Conservation (phyloP, 2,888 invertebrate genomes). For the Drosophila putrida region DNA sequence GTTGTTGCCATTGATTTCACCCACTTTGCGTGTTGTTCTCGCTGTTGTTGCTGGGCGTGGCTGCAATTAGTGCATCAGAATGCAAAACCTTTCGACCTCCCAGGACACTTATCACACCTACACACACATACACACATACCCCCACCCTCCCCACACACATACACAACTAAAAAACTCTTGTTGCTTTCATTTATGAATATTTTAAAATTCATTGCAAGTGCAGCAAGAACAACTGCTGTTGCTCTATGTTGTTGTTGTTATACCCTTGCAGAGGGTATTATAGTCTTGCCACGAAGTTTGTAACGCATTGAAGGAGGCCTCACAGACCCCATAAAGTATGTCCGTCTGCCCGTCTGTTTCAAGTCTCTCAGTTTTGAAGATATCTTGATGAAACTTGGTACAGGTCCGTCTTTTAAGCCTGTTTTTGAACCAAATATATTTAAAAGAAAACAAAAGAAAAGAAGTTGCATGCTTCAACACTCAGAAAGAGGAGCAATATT, state of each 20-base stretch:
- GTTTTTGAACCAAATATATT: no score
- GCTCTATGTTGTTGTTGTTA: constrained; percentile 27
- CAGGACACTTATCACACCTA: constrained; percentile 36
- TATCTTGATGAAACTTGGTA: no score
- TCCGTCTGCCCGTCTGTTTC: no score
- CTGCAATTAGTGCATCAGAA: constrained; percentile 75
- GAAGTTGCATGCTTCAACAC: no score
- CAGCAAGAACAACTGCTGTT: constrained; percentile 17
- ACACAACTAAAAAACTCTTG: constrained; percentile 40
- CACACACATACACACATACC: constrained; percentile 16
- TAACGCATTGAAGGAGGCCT: no score
- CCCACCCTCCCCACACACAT: constrained; percentile 10
- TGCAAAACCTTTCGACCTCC: constrained; percentile 56
- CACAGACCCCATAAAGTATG: no score
- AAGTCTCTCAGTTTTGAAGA: no score
- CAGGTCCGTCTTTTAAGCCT: no score
- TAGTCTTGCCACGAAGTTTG: no score
- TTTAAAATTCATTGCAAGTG: constrained; percentile 72
- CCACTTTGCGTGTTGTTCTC: constrained; percentile 25
- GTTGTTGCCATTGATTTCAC: constrained; percentile 68
- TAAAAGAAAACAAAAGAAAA: no score
- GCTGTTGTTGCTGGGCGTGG: constrained; percentile 41
- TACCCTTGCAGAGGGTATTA: no score
- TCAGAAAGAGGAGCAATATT: no score
- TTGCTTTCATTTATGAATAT: constrained; percentile 74